These are phyloP conservation scores for Ischnura elegans DNA, from an alignment of 2,888 invertebrate species.

Conservation along the genomic window DNA sequence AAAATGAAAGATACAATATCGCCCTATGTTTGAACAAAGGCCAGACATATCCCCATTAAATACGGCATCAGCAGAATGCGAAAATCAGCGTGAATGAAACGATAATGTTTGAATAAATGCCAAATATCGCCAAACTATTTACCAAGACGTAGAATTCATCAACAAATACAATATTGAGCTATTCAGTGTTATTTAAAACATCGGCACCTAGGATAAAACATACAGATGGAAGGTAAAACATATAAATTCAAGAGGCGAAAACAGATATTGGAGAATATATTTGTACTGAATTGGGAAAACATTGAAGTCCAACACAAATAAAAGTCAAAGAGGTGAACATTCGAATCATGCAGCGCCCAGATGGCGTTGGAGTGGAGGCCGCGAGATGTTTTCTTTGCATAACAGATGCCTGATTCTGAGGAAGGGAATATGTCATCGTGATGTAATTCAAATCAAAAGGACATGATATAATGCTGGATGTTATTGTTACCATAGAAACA, in stretches of 20 bases:
- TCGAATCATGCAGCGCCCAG: background rate
- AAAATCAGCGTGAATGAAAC: background rate
- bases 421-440: background rate
- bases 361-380: background rate
- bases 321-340: background rate
- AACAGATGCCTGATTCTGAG: background rate
- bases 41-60: background rate
- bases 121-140: too few relatives aligned
- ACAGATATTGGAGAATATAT: too few relatives aligned
- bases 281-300: too few relatives aligned
- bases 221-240: too few relatives aligned
- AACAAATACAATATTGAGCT: too few relatives aligned
- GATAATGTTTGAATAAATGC: background rate
- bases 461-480: too few relatives aligned
- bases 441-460: background rate
- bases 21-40: background rate
- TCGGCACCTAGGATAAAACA: too few relatives aligned
- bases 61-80: background rate
- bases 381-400: background rate
- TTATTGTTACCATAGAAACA: too few relatives aligned
- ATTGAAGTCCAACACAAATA: too few relatives aligned
- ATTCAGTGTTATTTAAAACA: too few relatives aligned
- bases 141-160: too few relatives aligned
- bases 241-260: too few relatives aligned
- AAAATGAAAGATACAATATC: background rate